Conservation (phyloP, 2,888 invertebrate genomes). For the Peribatodes rhomboidaria region DNA sequence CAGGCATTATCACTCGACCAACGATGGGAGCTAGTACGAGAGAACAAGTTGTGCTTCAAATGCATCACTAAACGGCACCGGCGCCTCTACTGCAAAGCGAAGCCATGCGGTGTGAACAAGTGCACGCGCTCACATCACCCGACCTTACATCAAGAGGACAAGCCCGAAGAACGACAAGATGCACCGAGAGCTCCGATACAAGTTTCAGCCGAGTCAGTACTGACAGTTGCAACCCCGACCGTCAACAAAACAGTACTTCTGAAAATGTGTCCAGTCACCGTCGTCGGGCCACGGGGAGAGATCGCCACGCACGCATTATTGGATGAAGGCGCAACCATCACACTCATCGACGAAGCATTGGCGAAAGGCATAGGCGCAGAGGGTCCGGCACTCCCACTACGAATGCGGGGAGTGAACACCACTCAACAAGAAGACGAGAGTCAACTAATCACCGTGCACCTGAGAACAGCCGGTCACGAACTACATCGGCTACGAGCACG, state of each 20-base stretch:
- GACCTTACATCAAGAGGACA: too few species aligned
- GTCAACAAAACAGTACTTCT: not conserved
- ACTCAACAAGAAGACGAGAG: not conserved
- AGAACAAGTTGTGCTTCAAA: not conserved
- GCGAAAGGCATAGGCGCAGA: slow-evolving; percentile 1
- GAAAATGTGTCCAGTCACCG: slow-evolving; percentile 6
- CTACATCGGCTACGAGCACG: not conserved
- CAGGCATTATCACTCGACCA: not conserved
- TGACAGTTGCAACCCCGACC: not conserved
- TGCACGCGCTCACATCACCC: not conserved
- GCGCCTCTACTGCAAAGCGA: not conserved
- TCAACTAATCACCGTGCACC: not conserved
- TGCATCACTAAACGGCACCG: not conserved
- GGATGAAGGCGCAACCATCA: not conserved
- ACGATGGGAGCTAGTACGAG: not conserved
- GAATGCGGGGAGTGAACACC: slow-evolving; percentile 1
- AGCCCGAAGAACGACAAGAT: not conserved
- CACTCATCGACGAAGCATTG: not conserved
- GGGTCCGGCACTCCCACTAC: not conserved
- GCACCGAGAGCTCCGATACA: not conserved
- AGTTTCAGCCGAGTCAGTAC: not conserved
- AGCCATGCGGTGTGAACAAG: not conserved
- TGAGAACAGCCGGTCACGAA: not conserved
- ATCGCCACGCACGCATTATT: not conserved
- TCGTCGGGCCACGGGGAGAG: not conserved